A percentile compares a stretch with the other conserved stretches of the same genome.
Conservation (phyloP, 2,888 invertebrate genomes). For the Megamerina dolium region DNA sequence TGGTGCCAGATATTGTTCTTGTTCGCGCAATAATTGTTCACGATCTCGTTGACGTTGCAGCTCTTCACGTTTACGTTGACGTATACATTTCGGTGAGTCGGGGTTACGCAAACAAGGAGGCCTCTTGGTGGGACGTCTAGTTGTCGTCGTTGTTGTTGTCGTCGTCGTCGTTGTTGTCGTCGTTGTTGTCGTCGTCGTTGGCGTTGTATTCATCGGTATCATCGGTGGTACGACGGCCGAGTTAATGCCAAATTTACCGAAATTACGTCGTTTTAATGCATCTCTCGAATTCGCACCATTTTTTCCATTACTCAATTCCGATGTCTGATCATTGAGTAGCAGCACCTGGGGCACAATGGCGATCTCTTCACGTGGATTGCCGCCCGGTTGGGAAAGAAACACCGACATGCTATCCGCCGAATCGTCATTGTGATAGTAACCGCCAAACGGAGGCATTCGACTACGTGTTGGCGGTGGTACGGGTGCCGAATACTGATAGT, state of each 20-base stretch:
- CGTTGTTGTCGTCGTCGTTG: conserved; percentile 19
- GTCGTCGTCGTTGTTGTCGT: conserved; percentile 22
- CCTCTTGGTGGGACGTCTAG: conserved; percentile 38
- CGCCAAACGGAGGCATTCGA: conserved; percentile 30
- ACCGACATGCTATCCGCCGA: conserved; percentile 30
- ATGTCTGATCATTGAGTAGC: conserved; percentile 41
- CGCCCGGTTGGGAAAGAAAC: conserved; percentile 27
- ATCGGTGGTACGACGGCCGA: conserved; percentile 16
- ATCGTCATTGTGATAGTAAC: conserved; percentile 37
- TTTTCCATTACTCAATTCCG: conserved; percentile 23
- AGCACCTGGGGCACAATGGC: conserved; percentile 45
- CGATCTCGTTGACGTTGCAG: conserved; percentile 41
- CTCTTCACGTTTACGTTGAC: conserved; percentile 43
- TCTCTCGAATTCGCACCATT: conserved; percentile 23
- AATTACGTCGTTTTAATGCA: conserved; percentile 20
- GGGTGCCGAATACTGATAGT: conserved; percentile 40
- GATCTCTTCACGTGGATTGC: conserved; percentile 31
- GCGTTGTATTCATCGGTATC: conserved; percentile 16
- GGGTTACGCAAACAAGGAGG: conserved; percentile 42
- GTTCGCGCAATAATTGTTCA: conserved; percentile 39
- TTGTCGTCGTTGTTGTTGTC: conserved; percentile 22
- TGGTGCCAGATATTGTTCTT: conserved; percentile 35
- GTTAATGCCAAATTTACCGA: conserved; percentile 13
- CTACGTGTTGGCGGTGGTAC: conserved; percentile 37
- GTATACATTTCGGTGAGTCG: conserved; percentile 41